These are phyloP conservation scores for Rousettus leschenaultii DNA, from an alignment of 2,113 vertebrate species.

Conservation along the genomic window DNA sequence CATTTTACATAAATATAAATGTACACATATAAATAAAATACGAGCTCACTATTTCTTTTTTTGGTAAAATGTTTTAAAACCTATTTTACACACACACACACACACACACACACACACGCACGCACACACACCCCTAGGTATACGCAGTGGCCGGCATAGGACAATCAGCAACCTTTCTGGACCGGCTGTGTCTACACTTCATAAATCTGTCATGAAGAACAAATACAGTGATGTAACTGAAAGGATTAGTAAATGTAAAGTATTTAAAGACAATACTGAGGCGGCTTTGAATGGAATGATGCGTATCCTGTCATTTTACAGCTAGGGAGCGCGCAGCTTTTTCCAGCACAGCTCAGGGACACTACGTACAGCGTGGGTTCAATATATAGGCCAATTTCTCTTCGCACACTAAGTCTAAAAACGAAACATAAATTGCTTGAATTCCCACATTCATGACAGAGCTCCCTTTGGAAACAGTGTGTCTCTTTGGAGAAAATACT, in stretches of 20 bases:
- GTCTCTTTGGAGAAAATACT: slow-evolving; percentile 56
- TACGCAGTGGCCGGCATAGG: background rate
- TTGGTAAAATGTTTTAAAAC: background rate
- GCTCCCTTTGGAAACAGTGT: slow-evolving; percentile 62
- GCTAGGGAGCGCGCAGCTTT: background rate
- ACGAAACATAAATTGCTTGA: slow-evolving; percentile 56
- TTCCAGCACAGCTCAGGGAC: background rate
- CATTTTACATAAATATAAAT: background rate
- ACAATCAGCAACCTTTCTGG: background rate
- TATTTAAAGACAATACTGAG: slow-evolving; percentile 12
- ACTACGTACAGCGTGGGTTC: background rate
- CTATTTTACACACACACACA: background rate
- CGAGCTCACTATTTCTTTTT: background rate
- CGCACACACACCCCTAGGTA: background rate
- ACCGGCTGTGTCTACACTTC: background rate
- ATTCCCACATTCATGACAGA: slow-evolving; percentile 54
- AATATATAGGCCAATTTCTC: background rate
- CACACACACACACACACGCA: background rate
- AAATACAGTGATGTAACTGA: background rate
- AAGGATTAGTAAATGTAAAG: background rate
- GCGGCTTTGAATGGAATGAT: background rate
- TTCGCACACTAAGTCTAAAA: background rate
- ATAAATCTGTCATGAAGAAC: background rate
- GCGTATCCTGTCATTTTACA: background rate
- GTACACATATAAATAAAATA: background rate